Evolutionary conservation across 2,888 invertebrate genomes (phyloP).

Genomic region (Linyphia triangularis): DNA sequence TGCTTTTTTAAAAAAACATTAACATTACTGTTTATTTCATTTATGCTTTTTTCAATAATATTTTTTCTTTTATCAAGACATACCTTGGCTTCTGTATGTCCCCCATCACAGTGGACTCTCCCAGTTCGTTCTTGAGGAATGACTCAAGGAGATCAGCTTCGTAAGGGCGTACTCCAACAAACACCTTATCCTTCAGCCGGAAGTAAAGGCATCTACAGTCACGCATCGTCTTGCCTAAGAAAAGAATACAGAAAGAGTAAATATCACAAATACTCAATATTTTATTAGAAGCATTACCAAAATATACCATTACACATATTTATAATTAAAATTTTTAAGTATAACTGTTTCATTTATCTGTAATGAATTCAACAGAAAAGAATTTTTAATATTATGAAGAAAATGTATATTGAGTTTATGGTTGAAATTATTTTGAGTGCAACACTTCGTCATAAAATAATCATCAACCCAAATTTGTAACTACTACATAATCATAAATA

Average conservation of each 20-base stretch:
- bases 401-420: no score
- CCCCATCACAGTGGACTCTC: conserved; percentile 91
- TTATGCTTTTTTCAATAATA: background rate
- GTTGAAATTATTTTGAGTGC: no score
- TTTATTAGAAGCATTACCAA: no score
- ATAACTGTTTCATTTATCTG: no score
- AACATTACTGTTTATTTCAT: background rate
- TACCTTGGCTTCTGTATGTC: conserved; percentile 85
- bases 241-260: background rate
- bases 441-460: no score
- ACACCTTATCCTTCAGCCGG: conserved; percentile 94
- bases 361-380: no score
- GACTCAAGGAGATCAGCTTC: conserved; percentile 90
- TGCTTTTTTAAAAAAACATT: background rate
- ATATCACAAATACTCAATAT: no score
- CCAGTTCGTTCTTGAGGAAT: conserved; percentile 92
- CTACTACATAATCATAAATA: no score
- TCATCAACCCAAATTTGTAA: no score
- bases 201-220: conserved; percentile 95
- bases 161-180: conserved; percentile 95
- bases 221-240: conserved; percentile 82
- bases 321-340: no score
- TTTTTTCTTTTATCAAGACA: background rate
- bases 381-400: no score
- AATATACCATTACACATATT: no score